phyloP scores from a whole-genome alignment of 1,140 invertebrate genomes.

The Patella vulgata region DNA sequence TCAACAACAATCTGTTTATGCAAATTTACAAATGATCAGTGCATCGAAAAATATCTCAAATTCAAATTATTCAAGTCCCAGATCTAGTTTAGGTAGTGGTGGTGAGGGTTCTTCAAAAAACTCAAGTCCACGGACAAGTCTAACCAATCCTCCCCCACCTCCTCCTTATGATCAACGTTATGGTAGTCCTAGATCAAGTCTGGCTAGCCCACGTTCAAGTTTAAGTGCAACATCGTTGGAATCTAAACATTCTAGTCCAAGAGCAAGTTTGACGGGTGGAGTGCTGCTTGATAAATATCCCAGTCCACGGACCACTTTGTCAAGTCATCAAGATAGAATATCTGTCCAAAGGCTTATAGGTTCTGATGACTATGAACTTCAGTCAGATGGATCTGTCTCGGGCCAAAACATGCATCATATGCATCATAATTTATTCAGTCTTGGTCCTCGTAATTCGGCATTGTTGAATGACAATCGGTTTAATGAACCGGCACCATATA shows the following conservation, averaged over 20 bases:
- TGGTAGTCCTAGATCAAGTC: constrained; percentile 64
- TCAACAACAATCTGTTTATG: constrained; percentile 21
- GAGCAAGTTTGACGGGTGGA: constrained; percentile 66
- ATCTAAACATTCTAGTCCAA: constrained; percentile 70
- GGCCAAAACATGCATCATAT: constrained; percentile 15
- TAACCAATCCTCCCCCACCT: constrained; percentile 56
- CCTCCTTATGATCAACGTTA: constrained; percentile 68
- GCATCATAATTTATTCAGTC: constrained; percentile 15
- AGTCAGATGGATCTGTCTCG: constrained; percentile 21
- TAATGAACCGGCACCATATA: constrained; percentile 55
- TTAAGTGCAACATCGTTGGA: constrained; percentile 67
- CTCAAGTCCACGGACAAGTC: constrained; percentile 72
- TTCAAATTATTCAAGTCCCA: constrained; percentile 69
- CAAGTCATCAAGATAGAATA: constrained; percentile 29
- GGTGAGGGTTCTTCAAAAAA: constrained; percentile 72
- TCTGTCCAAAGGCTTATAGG: constrained; percentile 19
- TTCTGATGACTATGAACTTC: constrained; percentile 17
- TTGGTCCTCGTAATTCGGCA: constrained; percentile 35
- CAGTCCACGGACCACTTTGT: constrained; percentile 50
- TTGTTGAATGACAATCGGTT: constrained; percentile 51
- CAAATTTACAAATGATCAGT: constrained; percentile 14
- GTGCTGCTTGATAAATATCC: constrained; percentile 52
- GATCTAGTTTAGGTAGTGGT: constrained; percentile 72
- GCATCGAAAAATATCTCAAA: constrained; percentile 35
- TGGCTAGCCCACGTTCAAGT: constrained; percentile 70